Percentiles rank a stretch among this genome's conserved stretches.
Conservation (phyloP, 2,888 invertebrate genomes). For the Drosophila phalerata region DNA sequence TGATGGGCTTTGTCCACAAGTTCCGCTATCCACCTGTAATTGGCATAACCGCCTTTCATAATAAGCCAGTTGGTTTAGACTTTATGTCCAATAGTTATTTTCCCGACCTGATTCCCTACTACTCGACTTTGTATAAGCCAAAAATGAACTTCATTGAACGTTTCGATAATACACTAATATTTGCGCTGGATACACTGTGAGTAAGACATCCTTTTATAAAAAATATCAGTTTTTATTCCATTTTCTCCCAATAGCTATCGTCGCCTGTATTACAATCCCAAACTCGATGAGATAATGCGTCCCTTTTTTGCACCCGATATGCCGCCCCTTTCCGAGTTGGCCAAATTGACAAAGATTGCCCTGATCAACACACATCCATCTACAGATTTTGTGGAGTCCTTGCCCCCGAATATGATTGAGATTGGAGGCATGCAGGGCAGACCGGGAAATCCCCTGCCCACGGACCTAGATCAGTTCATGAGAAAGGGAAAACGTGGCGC, state of each 20-base stretch:
- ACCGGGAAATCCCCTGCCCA: slow-evolving; percentile 63
- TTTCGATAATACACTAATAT: slow-evolving; percentile 61
- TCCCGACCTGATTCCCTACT: slow-evolving; percentile 68
- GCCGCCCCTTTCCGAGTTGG: slow-evolving; percentile 56
- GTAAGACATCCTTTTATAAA: slow-evolving; percentile 2
- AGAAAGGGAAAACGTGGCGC: slow-evolving; percentile 71
- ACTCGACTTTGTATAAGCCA: slow-evolving; percentile 44
- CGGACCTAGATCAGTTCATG: slow-evolving; percentile 74
- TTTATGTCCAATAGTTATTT: slow-evolving; percentile 70
- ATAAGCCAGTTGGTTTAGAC: slow-evolving; percentile 59
- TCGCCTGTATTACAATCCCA: slow-evolving; percentile 47
- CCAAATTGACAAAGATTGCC: slow-evolving; percentile 58
- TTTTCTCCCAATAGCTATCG: slow-evolving; percentile 47
- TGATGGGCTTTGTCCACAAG: slow-evolving; percentile 77
- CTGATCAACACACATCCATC: slow-evolving; percentile 79
- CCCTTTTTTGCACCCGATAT: slow-evolving; percentile 47
- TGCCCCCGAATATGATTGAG: slow-evolving; percentile 80
- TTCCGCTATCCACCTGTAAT: slow-evolving; percentile 81
- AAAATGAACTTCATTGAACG: slow-evolving; percentile 73
- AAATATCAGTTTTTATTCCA: not conserved
- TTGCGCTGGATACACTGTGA: slow-evolving; percentile 59
- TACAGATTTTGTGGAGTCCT: slow-evolving; percentile 70
- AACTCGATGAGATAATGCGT: slow-evolving; percentile 56
- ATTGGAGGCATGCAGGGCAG: slow-evolving; percentile 82
- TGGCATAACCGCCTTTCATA: slow-evolving; percentile 69